phyloP scores from a whole-genome alignment of 2,797 vertebrate species.

The Australoheros facetus region DNA sequence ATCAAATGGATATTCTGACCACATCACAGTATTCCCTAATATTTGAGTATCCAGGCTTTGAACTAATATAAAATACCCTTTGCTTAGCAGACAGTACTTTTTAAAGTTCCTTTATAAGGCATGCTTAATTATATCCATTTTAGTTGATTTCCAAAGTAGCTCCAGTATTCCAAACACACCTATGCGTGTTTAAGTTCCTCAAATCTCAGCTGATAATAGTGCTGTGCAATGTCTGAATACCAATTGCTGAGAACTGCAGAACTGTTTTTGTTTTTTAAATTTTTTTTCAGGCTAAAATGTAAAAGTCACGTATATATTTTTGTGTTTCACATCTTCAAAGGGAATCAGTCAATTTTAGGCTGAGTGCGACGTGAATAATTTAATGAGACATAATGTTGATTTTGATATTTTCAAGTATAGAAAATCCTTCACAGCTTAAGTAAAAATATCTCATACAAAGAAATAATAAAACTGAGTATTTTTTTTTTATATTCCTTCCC shows the following conservation, averaged over 20 bases:
- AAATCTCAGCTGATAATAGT: neutral
- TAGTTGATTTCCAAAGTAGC: no score
- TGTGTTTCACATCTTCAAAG: neutral
- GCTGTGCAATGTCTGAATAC: neutral
- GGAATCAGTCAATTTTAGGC: neutral
- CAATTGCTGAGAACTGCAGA: neutral
- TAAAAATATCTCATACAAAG: fast-evolving
- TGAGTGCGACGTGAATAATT: neutral
- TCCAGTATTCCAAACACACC: no score
- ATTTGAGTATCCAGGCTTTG: no score
- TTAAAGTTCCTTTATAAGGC: no score
- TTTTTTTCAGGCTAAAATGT: neutral
- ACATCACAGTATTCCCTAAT: neutral
- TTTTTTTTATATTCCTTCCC: neutral
- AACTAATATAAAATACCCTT: no score
- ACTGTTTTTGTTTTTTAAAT: neutral
- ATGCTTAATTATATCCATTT: no score
- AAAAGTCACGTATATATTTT: neutral
- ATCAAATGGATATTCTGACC: neutral
- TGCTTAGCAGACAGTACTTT: no score
- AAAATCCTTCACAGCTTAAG: neutral
- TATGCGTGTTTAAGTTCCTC: neutral
- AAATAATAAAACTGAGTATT: neutral
- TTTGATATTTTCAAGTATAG: fast-evolving
- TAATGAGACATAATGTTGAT: neutral